These are phyloP conservation scores for Vireo griseus DNA, from an alignment of 2,797 vertebrate genomes.

Conservation along the genomic window DNA sequence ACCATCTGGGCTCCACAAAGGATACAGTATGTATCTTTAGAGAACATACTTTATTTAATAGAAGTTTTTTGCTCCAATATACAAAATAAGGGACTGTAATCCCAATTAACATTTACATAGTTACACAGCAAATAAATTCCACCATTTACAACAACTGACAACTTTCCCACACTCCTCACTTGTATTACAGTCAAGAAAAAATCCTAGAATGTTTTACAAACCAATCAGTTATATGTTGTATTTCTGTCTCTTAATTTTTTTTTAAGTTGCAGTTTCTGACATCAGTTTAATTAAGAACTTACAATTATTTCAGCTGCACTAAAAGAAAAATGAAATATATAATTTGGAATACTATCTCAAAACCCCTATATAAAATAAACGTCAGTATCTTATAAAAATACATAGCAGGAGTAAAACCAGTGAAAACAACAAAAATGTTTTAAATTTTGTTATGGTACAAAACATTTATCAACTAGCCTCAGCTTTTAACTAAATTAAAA, in stretches of 20 bases:
- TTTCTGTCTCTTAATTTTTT: not conserved
- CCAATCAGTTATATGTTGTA: not conserved
- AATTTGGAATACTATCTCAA: constrained; percentile 48
- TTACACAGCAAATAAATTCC: constrained; percentile 66
- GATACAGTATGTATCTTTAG: constrained; percentile 51
- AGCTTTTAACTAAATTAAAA: not conserved
- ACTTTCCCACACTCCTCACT: constrained; percentile 3
- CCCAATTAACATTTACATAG: constrained; percentile 71
- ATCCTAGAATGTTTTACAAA: constrained; percentile 3
- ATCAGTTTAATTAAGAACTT: constrained; percentile 48
- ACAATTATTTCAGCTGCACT: constrained; percentile 42
- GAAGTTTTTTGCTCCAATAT: constrained; percentile 85
- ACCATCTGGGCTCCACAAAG: constrained; percentile 30
- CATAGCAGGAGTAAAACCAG: constrained; percentile 10
- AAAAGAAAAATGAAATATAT: constrained; percentile 53
- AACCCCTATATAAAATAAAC: constrained; percentile 42
- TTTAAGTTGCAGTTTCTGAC: constrained; percentile 53
- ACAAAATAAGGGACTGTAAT: constrained; percentile 74
- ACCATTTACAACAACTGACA: constrained; percentile 53
- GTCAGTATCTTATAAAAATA: constrained; percentile 48
- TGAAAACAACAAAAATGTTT: constrained; percentile 21
- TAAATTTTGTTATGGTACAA: constrained; percentile 15
- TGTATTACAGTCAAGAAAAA: constrained; percentile 58
- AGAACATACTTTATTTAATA: constrained; percentile 89
- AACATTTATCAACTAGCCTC: constrained; percentile 32